phyloP scores from a whole-genome alignment of 35 echinoderm and acorn worm genomes.

The Anneissia japonica region DNA sequence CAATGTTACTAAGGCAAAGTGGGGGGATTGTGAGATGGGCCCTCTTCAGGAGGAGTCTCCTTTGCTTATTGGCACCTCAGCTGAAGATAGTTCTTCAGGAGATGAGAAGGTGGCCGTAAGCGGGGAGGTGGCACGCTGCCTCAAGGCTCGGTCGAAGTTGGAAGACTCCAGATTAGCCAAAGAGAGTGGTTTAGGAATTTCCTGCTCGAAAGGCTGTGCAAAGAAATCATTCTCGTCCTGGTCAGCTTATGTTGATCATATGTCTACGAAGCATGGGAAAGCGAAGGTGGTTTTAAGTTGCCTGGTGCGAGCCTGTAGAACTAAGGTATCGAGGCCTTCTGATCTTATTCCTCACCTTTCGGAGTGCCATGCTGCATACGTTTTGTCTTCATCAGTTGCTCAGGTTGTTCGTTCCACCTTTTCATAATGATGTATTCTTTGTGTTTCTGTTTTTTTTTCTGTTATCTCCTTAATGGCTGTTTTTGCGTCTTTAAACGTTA shows the following conservation, averaged over 20 bases:
- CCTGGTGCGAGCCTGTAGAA: background rate
- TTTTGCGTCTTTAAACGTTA: conserved; percentile 18
- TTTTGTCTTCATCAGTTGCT: background rate
- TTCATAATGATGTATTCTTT: background rate
- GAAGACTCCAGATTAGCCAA: background rate
- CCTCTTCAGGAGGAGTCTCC: too few relatives aligned
- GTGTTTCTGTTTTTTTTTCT: background rate
- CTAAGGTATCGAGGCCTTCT: background rate
- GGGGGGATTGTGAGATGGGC: too few relatives aligned
- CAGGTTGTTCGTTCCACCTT: background rate
- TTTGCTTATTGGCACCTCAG: too few relatives aligned
- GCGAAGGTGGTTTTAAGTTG: background rate
- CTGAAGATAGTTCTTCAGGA: too few relatives aligned
- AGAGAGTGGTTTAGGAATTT: background rate
- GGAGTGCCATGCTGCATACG: background rate
- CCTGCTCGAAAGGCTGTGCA: background rate
- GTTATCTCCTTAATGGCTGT: background rate
- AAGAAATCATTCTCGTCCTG: background rate
- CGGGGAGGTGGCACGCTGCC: too few relatives aligned
- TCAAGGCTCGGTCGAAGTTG: background rate
- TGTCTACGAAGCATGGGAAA: background rate
- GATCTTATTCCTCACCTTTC: background rate
- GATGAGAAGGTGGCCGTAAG: too few relatives aligned
- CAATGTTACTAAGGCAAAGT: too few relatives aligned
- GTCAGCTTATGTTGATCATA: background rate